phyloP scores from a whole-genome alignment of 2,797 vertebrate genomes.

The Ciconia nigra region DNA sequence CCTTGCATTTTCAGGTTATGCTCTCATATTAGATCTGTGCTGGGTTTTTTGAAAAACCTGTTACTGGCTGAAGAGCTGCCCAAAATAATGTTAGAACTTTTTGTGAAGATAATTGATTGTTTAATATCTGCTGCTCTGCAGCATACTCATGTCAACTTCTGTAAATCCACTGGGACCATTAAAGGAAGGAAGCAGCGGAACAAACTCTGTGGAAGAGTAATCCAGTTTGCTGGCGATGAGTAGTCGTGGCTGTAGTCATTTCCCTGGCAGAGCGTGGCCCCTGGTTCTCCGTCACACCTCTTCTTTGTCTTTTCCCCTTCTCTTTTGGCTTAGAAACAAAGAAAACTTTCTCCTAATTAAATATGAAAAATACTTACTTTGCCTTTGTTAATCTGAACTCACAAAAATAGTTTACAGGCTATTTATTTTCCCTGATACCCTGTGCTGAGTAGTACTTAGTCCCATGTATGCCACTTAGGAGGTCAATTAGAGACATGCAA shows the following conservation, averaged over 20 bases:
- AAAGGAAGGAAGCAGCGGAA: background rate
- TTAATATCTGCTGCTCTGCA: background rate
- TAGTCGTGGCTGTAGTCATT: fast-evolving
- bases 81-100: background rate
- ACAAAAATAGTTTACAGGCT: background rate
- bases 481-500: background rate
- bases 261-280: background rate
- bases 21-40: background rate
- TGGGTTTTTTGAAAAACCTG: background rate
- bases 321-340: background rate
- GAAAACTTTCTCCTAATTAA: background rate
- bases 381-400: background rate
- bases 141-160: background rate
- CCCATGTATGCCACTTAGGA: fast-evolving
- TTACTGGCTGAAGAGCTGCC: background rate
- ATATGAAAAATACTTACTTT: background rate
- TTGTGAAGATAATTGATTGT: background rate
- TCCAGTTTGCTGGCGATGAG: background rate
- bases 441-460: background rate
- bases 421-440: background rate
- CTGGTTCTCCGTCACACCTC: background rate
- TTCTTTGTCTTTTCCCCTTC: background rate
- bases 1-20: background rate
- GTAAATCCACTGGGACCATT: background rate
- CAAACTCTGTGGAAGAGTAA: background rate